Evolutionary conservation across 64 coral and sea anemone species (phyloP).

Genomic region (Pocillopora verrucosa): DNA sequence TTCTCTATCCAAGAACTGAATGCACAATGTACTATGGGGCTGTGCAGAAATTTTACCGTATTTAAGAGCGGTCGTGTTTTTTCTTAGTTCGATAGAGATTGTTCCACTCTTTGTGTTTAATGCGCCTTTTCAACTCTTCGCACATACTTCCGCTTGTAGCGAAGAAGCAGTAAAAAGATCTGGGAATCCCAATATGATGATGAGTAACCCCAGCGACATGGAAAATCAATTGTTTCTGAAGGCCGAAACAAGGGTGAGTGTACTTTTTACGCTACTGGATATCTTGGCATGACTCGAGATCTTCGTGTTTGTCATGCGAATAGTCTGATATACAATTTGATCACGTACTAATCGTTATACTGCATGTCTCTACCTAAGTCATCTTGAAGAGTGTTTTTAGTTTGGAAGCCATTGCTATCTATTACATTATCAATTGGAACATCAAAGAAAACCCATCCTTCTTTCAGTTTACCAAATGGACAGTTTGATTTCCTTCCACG

Average conservation of each 20-base stretch:
- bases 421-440: too few relatives aligned
- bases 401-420: too few relatives aligned
- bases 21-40: too few relatives aligned
- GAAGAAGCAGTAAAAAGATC: conserved; percentile 31
- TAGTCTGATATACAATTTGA: not conserved
- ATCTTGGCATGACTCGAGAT: not conserved
- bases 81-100: not conserved
- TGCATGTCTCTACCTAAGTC: not conserved
- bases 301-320: not conserved
- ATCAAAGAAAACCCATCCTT: too few relatives aligned
- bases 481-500: too few relatives aligned
- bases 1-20: too few relatives aligned
- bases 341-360: not conserved
- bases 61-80: not conserved
- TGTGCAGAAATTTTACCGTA: not conserved
- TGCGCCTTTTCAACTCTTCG: not conserved
- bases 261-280: not conserved
- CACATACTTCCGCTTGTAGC: conserved; percentile 15
- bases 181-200: conserved; percentile 26
- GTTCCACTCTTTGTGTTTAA: not conserved
- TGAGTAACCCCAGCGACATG: conserved; percentile 25
- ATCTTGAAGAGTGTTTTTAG: too few relatives aligned
- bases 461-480: too few relatives aligned
- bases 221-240: conserved; percentile 54
- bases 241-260: conserved; percentile 46